A percentile compares a stretch with the other conserved stretches of the same genome.
These are phyloP conservation scores for Hylaeus anthracinus DNA, from an alignment of 1,140 invertebrate species.

Conservation along the genomic window DNA sequence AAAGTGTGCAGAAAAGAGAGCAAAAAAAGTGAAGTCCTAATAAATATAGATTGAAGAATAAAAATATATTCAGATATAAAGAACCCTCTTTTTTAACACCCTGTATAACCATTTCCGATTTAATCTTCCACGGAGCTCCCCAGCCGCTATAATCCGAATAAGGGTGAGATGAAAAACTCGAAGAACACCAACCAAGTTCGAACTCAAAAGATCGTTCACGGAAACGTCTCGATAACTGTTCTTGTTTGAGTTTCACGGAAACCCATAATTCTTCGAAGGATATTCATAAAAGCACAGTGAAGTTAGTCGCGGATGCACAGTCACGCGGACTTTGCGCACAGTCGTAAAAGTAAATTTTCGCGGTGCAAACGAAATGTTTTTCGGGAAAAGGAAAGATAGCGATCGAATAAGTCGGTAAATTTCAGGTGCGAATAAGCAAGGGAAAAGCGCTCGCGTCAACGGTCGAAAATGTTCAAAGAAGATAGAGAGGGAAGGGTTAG, in stretches of 20 bases:
- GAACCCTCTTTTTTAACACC: too few relatives aligned
- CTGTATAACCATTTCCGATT: too few relatives aligned
- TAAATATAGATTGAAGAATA: too few relatives aligned
- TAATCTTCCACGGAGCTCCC: too few relatives aligned
- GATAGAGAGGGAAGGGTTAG: background rate
- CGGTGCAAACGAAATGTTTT: constrained; percentile 45
- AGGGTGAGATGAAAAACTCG: too few relatives aligned
- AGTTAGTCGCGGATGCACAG: background rate
- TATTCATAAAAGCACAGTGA: background rate
- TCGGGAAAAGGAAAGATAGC: constrained; percentile 58
- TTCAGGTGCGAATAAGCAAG: constrained; percentile 27
- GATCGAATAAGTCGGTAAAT: constrained; percentile 60
- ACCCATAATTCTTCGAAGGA: too few relatives aligned
- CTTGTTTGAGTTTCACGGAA: background rate
- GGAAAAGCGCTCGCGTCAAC: background rate
- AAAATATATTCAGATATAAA: too few relatives aligned
- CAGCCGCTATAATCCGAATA: too few relatives aligned
- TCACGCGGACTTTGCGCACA: background rate
- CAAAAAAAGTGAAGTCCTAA: too few relatives aligned
- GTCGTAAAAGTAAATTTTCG: constrained; percentile 39
- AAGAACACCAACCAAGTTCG: too few relatives aligned
- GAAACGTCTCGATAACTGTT: too few relatives aligned
- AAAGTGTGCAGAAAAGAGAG: too few relatives aligned
- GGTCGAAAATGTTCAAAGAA: constrained; percentile 12
- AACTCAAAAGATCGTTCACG: background rate